Evolutionary conservation across 2,888 invertebrate genomes (phyloP).

Genomic region (Lydus trimaculatus): DNA sequence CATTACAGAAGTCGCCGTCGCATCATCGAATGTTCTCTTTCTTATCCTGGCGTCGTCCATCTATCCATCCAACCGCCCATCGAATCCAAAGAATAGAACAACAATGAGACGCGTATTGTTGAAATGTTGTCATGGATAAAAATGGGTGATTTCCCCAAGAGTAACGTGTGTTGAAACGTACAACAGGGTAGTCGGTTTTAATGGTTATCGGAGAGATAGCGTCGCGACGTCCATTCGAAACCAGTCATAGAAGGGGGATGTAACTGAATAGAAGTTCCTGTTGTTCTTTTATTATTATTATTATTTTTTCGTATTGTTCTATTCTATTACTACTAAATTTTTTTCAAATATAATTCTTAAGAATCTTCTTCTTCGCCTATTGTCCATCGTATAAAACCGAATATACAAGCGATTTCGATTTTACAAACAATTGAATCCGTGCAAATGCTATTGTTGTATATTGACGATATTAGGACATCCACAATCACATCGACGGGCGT

Average conservation of each 20-base stretch:
- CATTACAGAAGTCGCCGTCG: constrained; percentile 56
- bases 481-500: constrained; percentile 22
- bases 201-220: constrained; percentile 1
- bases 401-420: constrained; percentile 29
- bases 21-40: constrained; percentile 23
- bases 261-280: neutral
- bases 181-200: constrained; percentile 30
- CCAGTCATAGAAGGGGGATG: neutral
- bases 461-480: neutral
- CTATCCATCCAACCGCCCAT: constrained; percentile 25
- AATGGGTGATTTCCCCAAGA: constrained; percentile 53
- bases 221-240: constrained; percentile 12
- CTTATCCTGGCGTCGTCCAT: constrained; percentile 17
- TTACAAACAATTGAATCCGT: constrained; percentile 29
- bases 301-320: neutral
- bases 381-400: constrained; percentile 14
- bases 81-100: constrained; percentile 50
- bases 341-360: neutral
- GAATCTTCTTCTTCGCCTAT: neutral
- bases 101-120: constrained; percentile 55
- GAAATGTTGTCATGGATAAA: constrained; percentile 58
- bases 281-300: neutral
- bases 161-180: constrained; percentile 57
- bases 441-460: constrained; percentile 20
- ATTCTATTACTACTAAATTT: too few species aligned